A percentile compares a stretch with the other conserved stretches of the same genome.
Conservation (phyloP, 2,888 invertebrate genomes). For the Cephus nigrinus region DNA sequence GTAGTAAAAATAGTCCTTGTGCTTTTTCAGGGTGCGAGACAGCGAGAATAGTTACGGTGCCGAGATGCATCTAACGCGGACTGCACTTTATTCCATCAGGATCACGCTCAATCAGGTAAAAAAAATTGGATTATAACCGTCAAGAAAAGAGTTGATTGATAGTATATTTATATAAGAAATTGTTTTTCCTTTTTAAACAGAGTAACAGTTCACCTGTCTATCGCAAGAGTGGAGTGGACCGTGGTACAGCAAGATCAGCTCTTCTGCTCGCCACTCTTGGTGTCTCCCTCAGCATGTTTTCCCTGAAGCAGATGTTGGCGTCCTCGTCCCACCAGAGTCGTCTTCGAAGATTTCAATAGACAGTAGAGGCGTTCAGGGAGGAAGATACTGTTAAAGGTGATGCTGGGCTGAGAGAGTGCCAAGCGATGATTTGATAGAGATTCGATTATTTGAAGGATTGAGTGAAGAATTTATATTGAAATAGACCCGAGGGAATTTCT, state of each 20-base stretch:
- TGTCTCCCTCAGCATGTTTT: constrained; percentile 57
- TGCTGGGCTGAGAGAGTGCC: not conserved
- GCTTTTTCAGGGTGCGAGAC: constrained; percentile 40
- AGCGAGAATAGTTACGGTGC: constrained; percentile 28
- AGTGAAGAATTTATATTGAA: not conserved
- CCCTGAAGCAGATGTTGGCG: constrained; percentile 56
- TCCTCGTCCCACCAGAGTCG: constrained; percentile 43
- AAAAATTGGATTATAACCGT: not conserved
- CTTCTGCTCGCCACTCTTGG: constrained; percentile 56
- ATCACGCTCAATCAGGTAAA: constrained; percentile 54
- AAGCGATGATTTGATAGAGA: not conserved
- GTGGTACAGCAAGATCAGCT: constrained; percentile 49
- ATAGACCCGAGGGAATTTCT: not conserved
- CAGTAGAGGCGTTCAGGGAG: constrained; percentile 4
- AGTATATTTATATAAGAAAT: not conserved
- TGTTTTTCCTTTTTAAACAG: constrained; percentile 29
- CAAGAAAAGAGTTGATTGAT: not conserved
- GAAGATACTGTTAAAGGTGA: not conserved
- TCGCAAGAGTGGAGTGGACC: constrained; percentile 45
- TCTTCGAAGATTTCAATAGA: constrained; percentile 31
- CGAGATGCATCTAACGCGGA: constrained; percentile 52
- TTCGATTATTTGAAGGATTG: not conserved
- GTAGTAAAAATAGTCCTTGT: not conserved
- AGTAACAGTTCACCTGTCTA: constrained; percentile 35
- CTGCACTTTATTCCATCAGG: constrained; percentile 49